These are phyloP conservation scores for Galleria mellonella DNA, from an alignment of 1,140 invertebrate species.

Conservation along the genomic window DNA sequence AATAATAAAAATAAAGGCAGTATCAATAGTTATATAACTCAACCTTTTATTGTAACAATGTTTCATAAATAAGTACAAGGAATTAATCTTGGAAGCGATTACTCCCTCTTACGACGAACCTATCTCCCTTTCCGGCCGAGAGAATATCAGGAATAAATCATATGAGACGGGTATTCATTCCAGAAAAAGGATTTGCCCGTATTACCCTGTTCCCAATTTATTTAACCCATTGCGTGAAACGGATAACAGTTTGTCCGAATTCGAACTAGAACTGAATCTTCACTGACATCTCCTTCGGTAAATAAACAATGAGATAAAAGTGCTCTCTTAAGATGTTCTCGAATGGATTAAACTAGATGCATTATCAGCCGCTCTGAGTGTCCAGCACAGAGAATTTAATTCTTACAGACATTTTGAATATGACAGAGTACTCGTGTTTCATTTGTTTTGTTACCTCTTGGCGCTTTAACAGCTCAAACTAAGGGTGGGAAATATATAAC, in stretches of 20 bases:
- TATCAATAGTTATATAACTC: no score
- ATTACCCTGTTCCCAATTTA: background rate
- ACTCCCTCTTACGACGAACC: background rate
- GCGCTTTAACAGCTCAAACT: no score
- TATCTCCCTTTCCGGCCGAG: conserved; percentile 1
- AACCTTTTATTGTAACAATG: no score
- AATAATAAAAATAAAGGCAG: no score
- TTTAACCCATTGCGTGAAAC: background rate
- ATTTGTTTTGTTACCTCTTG: no score
- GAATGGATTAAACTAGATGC: background rate
- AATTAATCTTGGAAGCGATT: no score
- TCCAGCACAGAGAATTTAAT: no score
- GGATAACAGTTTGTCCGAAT: background rate
- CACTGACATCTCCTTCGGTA: background rate
- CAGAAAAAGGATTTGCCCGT: background rate
- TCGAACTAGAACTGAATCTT: background rate
- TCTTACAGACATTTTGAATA: no score
- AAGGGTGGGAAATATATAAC: no score
- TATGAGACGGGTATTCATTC: conserved; percentile 18
- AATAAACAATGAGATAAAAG: background rate
- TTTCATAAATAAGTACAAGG: no score
- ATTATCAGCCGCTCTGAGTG: no score
- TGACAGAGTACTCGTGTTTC: no score
- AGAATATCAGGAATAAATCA: conserved; percentile 30
- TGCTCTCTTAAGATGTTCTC: background rate